phyloP scores from a whole-genome alignment of 2,113 vertebrate species.

The Marcusenius ussheri region DNA sequence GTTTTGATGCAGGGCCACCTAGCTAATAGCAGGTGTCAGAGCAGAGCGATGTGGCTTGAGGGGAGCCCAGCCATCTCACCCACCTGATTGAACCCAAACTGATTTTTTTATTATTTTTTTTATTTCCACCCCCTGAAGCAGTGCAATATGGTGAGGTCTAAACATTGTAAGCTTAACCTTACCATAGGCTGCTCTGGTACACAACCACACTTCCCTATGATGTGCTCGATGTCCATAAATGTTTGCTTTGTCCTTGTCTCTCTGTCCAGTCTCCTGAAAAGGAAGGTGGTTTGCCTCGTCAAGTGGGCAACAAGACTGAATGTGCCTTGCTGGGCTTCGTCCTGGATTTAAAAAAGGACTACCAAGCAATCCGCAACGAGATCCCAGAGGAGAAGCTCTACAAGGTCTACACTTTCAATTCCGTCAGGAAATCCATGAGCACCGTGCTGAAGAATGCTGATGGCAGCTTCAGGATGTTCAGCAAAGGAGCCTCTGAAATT shows the following conservation, averaged over 20 bases:
- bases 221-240: background rate
- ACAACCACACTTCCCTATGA: background rate
- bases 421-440: conserved; percentile 97
- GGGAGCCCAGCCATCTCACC: background rate
- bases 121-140: background rate
- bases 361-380: conserved; percentile 89
- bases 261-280: conserved; percentile 81
- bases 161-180: background rate
- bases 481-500: conserved; percentile 98
- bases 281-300: conserved; percentile 91
- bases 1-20: background rate
- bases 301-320: conserved; percentile 99
- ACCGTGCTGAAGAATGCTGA: conserved; percentile 93
- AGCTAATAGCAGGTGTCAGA: background rate
- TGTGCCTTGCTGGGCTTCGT: conserved; percentile 96
- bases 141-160: background rate
- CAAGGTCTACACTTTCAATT: conserved; percentile 99
- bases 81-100: background rate
- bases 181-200: background rate
- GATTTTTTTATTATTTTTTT: background rate
- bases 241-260: background rate
- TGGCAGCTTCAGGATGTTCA: conserved; percentile 95
- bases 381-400: conserved; percentile 94
- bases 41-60: background rate
- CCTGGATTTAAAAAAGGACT: conserved; percentile 88